A percentile compares a stretch with the other conserved stretches of the same genome.
Evolutionary conservation across 1,140 invertebrate genomes (phyloP).

Genomic region (Drosophila kurseongensis): DNA sequence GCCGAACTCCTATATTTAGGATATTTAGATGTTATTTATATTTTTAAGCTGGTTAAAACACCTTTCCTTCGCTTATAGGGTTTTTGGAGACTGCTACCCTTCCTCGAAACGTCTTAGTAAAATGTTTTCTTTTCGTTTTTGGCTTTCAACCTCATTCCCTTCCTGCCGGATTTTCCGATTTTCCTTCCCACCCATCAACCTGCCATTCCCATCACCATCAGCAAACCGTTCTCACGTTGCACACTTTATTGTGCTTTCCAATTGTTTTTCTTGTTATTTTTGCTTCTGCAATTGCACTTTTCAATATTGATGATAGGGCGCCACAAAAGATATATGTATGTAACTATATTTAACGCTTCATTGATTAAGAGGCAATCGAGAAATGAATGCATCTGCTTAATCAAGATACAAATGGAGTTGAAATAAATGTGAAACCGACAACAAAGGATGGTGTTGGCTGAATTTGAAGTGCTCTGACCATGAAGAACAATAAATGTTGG

Average conservation of each 20-base stretch:
- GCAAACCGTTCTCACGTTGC: slow-evolving; percentile 47
- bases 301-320: slow-evolving; percentile 48
- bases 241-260: slow-evolving; percentile 50
- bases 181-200: neutral
- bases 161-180: too few species aligned
- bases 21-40: too few species aligned
- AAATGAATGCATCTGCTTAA: slow-evolving; percentile 54
- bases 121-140: slow-evolving; percentile 49
- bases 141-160: slow-evolving; percentile 35
- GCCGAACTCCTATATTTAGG: too few species aligned
- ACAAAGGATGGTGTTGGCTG: slow-evolving; percentile 15
- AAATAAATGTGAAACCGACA: slow-evolving; percentile 23
- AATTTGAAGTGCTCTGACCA: slow-evolving; percentile 3
- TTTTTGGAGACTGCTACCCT: slow-evolving; percentile 11
- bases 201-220: slow-evolving; percentile 32
- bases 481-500: neutral
- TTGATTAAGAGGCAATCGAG: slow-evolving; percentile 51
- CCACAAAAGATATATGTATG: slow-evolving; percentile 46
- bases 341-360: slow-evolving; percentile 55
- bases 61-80: neutral
- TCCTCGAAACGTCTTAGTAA: slow-evolving; percentile 19
- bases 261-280: slow-evolving; percentile 41
- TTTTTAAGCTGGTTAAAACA: neutral
- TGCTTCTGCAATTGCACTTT: slow-evolving; percentile 37
- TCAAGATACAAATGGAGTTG: slow-evolving; percentile 42